These are phyloP conservation scores for Petrolisthes cinctipes DNA, from an alignment of 2,888 invertebrate species.

Conservation along the genomic window DNA sequence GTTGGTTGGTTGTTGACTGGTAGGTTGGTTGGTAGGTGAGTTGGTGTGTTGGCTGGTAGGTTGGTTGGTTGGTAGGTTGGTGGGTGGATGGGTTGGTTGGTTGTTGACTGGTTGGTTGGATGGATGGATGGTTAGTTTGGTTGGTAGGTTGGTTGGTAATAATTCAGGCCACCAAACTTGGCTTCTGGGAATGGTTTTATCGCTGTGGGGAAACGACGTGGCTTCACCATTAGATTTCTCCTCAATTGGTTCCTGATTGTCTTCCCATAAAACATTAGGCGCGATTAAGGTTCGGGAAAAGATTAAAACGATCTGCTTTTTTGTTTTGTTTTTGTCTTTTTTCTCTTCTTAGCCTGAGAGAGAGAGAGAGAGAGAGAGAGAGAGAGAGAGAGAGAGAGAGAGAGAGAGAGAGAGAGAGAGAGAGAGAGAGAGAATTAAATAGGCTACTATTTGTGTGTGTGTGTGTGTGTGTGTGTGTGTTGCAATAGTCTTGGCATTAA, in stretches of 20 bases:
- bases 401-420: slow-evolving; percentile 16
- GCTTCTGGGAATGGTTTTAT: slow-evolving; percentile 41
- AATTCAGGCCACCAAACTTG: neutral
- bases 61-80: too few relatives aligned
- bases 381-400: slow-evolving; percentile 14
- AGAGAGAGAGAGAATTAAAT: neutral
- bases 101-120: too few relatives aligned
- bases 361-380: neutral
- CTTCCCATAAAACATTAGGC: slow-evolving; percentile 60
- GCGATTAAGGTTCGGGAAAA: slow-evolving; percentile 51
- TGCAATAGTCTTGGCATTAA: too few relatives aligned
- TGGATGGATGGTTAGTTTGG: too few relatives aligned
- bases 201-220: slow-evolving; percentile 39
- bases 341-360: neutral
- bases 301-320: slow-evolving; percentile 46
- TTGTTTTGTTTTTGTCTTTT: neutral
- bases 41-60: too few relatives aligned
- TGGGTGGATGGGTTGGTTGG: too few relatives aligned
- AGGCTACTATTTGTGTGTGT: too few relatives aligned
- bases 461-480: too few relatives aligned
- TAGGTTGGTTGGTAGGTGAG: too few relatives aligned
- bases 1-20: too few relatives aligned
- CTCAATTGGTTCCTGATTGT: slow-evolving; percentile 61
- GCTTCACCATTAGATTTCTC: slow-evolving; percentile 54
- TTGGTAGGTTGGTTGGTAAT: too few relatives aligned